Base-by-base conservation (phyloP, 2,113 vertebrate species). In the Noturus placidus region DNA sequence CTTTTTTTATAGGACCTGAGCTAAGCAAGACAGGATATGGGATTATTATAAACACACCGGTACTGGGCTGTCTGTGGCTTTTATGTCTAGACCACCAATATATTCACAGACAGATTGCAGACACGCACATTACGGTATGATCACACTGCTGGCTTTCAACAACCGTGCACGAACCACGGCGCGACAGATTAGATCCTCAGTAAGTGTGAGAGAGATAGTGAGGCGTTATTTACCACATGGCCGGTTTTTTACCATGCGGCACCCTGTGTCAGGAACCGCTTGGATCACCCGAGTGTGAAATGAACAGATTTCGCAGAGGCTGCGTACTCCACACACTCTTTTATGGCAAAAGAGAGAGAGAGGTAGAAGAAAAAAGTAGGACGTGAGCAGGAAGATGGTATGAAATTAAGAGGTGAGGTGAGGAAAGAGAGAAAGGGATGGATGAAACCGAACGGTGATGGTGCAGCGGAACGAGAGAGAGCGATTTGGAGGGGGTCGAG, bases 251-350 rank as follows among this genome's bases (percentile, higher is more conserved):
- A 33, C 61, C 42, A 1, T n/a, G 7, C 85, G 22, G 74, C 76
- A 20, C 19, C 84, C 8, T 13, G 83, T 69, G 30, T 76, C 59
- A 81, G 88, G 89, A 92, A 93, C 92, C 89, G 88, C 92, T 33
- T 7, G 84, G 90, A 91, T 92, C 92, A 93, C 91, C 93, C 92
- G 92, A 93, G 92, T 93, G 93, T 94, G 93, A 95, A 93, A 95
- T 94, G 91, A 93, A 93, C 91, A 91, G 89, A 82, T 87, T 35
- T 38, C 57, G 35, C 77, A 57, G 87, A 82, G 88, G 33, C 22
- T 2, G 77, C 54, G 77, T 22, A 54, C 54, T 74, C 25, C 20
- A 4, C 25, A 17, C 54, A 46, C 20, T 9, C 63, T 11, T n/a
- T 84, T 84, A 83, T 54, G 17, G 65, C 17, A 0, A 61, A 9